Evolutionary conservation across 2,797 vertebrate genomes (phyloP).

Genomic region (Lemur catta): DNA sequence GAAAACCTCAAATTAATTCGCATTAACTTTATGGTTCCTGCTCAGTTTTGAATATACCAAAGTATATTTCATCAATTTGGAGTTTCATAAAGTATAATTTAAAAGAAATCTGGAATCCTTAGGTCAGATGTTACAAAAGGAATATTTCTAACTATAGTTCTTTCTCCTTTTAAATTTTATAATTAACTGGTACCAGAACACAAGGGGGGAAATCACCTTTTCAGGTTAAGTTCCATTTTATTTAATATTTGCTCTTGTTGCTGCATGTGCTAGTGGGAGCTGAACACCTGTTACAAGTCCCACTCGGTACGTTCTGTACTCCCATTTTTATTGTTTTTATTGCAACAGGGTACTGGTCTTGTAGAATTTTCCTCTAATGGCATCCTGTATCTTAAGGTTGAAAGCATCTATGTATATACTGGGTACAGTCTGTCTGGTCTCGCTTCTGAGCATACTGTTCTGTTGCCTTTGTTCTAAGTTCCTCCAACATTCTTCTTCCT

Average conservation of each 20-base stretch:
- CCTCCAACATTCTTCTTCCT: neutral
- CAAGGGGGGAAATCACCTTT: neutral
- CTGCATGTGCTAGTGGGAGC: neutral
- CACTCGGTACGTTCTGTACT: neutral
- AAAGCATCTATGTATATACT: too few relatives aligned
- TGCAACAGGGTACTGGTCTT: neutral
- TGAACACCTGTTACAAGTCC: neutral
- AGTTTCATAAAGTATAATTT: neutral
- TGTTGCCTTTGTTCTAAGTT: neutral
- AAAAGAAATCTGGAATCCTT: neutral
- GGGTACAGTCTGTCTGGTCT: neutral
- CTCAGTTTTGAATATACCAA: neutral
- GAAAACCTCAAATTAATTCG: neutral
- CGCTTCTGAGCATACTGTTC: accelerated
- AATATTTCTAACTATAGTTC: neutral
- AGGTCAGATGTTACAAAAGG: neutral
- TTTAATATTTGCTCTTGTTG: neutral
- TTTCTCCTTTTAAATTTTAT: neutral
- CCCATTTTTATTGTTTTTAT: neutral
- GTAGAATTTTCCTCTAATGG: neutral
- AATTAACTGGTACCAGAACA: neutral
- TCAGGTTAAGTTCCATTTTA: neutral
- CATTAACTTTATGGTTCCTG: neutral
- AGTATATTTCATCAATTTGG: neutral
- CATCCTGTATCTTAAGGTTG: neutral